Percentiles rank a stretch among this genome's conserved stretches.
Conservation (phyloP, 2,797 vertebrate genomes). For the Amblyopsis hoosieri region DNA sequence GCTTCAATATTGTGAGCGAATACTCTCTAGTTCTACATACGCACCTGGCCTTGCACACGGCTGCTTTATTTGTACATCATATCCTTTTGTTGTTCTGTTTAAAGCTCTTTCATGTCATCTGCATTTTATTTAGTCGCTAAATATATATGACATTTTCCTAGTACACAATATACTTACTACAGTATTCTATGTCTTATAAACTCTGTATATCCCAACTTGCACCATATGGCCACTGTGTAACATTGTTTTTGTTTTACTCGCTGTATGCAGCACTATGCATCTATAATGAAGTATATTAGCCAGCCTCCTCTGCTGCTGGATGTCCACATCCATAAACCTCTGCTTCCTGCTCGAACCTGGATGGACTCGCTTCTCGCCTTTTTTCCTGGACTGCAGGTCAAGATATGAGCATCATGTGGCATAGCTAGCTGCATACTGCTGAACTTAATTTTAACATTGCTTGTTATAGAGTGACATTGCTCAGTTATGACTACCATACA, state of each 20-base stretch:
- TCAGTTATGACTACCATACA: no score
- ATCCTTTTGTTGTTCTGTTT: conserved; percentile 14
- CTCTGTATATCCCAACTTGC: conserved; percentile 5
- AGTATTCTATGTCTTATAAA: not conserved
- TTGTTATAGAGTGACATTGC: no score
- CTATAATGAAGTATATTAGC: conserved; percentile 99
- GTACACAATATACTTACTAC: not conserved
- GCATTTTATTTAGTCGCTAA: not conserved
- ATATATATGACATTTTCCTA: not conserved
- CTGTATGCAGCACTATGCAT: conserved; percentile 89
- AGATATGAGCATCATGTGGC: conserved; percentile 2
- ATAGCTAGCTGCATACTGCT: not conserved
- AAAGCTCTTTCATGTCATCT: no score
- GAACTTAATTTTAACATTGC: not conserved
- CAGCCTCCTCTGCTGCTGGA: conserved; percentile 96
- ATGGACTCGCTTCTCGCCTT: conserved; percentile 98
- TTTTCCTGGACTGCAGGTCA: conserved; percentile 96
- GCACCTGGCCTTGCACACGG: conserved; percentile 12
- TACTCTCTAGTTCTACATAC: conserved; percentile 5
- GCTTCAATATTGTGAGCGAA: conserved; percentile 95
- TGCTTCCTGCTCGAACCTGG: conserved; percentile 96
- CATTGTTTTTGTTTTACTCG: conserved; percentile 10
- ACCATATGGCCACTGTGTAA: not conserved
- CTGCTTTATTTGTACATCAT: conserved; percentile 24
- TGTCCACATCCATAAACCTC: conserved; percentile 97